Conservation (phyloP, 2,113 vertebrate genomes). For the Gasterosteus aculeatus region DNA sequence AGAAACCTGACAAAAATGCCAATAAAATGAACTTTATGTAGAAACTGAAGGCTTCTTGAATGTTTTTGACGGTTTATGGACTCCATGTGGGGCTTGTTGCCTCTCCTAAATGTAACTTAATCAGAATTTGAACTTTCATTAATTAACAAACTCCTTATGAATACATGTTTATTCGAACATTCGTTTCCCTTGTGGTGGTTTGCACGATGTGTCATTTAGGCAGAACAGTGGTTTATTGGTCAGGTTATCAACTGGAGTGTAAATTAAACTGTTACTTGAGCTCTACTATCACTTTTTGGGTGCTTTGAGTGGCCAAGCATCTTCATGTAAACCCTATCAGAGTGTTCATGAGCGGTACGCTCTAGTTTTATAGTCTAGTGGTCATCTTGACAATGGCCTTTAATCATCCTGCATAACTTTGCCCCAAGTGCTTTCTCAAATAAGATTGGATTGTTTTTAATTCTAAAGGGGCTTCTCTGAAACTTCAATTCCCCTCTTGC, state of each 20-base stretch:
- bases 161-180: background rate
- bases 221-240: background rate
- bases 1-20: slow-evolving; percentile 34
- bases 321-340: background rate
- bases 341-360: background rate
- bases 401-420: background rate
- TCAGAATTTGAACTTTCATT: background rate
- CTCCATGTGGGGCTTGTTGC: background rate
- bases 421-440: background rate
- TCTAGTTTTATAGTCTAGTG: background rate
- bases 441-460: background rate
- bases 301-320: background rate
- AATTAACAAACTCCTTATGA: background rate
- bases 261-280: background rate
- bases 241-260: too few relatives aligned
- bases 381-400: background rate
- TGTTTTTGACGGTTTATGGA: background rate
- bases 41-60: background rate
- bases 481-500: background rate
- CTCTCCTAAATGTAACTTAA: background rate
- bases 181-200: background rate
- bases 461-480: background rate
- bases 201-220: background rate
- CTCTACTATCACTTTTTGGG: background rate
- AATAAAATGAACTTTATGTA: slow-evolving; percentile 1